Evolutionary conservation across 1,140 invertebrate genomes (phyloP), one percentile per base, ranked within the genome.

Genomic region (Drosophila nannoptera): DNA sequence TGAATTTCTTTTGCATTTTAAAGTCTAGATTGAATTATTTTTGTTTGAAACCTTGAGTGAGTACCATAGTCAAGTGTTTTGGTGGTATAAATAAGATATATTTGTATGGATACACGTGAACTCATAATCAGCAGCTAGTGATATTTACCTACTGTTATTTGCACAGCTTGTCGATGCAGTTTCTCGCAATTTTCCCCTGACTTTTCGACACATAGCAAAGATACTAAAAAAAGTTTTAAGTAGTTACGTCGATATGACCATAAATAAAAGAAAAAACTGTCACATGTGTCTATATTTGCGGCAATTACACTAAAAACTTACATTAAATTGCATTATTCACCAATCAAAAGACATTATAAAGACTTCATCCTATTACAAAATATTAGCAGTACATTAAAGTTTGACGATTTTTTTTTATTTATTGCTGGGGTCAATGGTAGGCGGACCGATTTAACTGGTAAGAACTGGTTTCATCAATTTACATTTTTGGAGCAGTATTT

Each of bases 141-240:
- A 49, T 8, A 16, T 48, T 38, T 42, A 48, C 14, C 62, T 72
- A 71, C 64, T 63, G 58, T 50, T 84, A 69, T 86, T 84, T 84
- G 64, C 59, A 65, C 81, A 81, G 81, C 76, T 68, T 86, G 73
- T 77, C 86, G 77, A 71, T 71, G 81, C 67, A 77, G 54, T 80
- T 62, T 65, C 55, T 70, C 63, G 43, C 70, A 65, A 66, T 84
- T 78, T 52, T 38, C 52, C 66, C 49, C 49, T 48, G 67, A 58
- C 76, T 84, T 86, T 72, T 67, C 81, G 87, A 86, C 81, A 86
- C 69, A 87, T 86, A 86, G 81, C 73, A 59, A 66, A 87, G 82
- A 86, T 87, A 86, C 74, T 62, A 63, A 62, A 71, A 65, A 43
- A 60, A 69, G 73, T 75, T 86, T 81, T 86, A 77, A 86, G 87